Conservation (phyloP, 1,140 invertebrate genomes). For the Phthorimaea operculella region DNA sequence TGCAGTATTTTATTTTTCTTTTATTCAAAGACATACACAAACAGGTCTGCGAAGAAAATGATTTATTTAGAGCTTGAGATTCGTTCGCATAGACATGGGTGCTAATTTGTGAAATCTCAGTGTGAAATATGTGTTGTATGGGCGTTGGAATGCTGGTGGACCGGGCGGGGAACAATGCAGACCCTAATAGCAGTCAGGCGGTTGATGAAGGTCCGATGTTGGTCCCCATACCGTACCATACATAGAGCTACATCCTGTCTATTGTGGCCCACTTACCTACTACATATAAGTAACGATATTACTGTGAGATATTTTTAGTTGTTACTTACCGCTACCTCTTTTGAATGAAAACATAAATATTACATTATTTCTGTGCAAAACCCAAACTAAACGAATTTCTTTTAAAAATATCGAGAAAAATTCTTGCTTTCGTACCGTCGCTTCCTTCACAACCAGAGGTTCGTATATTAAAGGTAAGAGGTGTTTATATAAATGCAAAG, state of each 20-base stretch:
- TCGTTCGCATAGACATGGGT: conserved; percentile 23
- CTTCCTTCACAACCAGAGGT: conserved; percentile 28
- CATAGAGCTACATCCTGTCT: too few relatives aligned
- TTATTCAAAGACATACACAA: not conserved
- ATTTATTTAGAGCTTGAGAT: not conserved
- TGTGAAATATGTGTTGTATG: conserved; percentile 52
- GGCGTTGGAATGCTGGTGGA: conserved; percentile 43
- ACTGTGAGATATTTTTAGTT: too few relatives aligned
- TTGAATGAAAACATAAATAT: too few relatives aligned
- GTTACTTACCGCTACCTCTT: too few relatives aligned
- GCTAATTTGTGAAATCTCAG: conserved; percentile 56
- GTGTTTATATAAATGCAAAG: conserved; percentile 69
- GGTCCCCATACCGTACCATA: too few relatives aligned
- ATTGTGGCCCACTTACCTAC: too few relatives aligned
- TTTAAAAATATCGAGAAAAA: too few relatives aligned
- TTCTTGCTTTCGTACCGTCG: too few relatives aligned
- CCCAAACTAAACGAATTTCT: too few relatives aligned
- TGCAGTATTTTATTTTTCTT: too few relatives aligned
- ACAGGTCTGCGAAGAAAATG: not conserved
- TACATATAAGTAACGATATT: too few relatives aligned
- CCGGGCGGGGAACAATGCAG: conserved; percentile 49
- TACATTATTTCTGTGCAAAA: too few relatives aligned
- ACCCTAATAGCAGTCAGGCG: conserved; percentile 63
- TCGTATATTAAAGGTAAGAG: conserved; percentile 54
- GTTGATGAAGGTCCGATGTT: conserved; percentile 57